phyloP scores from a whole-genome alignment of 2,797 vertebrate genomes.

The Danio choprae region DNA sequence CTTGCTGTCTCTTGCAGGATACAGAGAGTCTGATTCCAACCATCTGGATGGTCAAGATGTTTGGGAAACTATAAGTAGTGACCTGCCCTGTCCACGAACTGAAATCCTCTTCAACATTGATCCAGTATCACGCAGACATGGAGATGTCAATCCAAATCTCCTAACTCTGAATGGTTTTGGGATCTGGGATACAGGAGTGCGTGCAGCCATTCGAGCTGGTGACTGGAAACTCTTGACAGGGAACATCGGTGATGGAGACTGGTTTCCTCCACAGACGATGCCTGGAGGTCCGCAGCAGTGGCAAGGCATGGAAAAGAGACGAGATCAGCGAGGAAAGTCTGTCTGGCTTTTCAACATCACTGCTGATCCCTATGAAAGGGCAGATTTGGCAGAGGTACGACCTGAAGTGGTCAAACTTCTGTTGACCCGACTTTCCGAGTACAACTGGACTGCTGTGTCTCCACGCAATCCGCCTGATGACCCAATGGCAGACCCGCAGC shows the following conservation, averaged over 20 bases:
- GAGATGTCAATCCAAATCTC: conserved; percentile 73
- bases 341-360: conserved; percentile 94
- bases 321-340: conserved; percentile 82
- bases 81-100: conserved; percentile 83
- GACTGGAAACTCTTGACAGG: conserved; percentile 95
- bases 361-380: conserved; percentile 89
- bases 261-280: conserved; percentile 89
- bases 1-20: conserved; percentile 84
- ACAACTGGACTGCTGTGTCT: conserved; percentile 88
- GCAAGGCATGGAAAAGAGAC: conserved; percentile 84
- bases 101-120: conserved; percentile 98
- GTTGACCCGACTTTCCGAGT: conserved; percentile 83
- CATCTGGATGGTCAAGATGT: conserved; percentile 89
- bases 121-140: conserved; percentile 88
- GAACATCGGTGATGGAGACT: conserved; percentile 90
- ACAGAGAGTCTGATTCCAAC: conserved; percentile 72
- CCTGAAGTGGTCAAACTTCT: conserved; percentile 88
- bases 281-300: conserved; percentile 81
- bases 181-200: conserved; percentile 93
- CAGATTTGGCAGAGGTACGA: conserved; percentile 81
- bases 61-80: conserved; percentile 89
- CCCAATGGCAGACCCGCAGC: conserved; percentile 89
- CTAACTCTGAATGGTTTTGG: conserved; percentile 87
- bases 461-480: conserved; percentile 89
- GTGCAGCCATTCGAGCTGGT: conserved; percentile 87